phyloP scores from a whole-genome alignment of 2,888 invertebrate genomes.

The Lepidocyrtoides sp. region DNA sequence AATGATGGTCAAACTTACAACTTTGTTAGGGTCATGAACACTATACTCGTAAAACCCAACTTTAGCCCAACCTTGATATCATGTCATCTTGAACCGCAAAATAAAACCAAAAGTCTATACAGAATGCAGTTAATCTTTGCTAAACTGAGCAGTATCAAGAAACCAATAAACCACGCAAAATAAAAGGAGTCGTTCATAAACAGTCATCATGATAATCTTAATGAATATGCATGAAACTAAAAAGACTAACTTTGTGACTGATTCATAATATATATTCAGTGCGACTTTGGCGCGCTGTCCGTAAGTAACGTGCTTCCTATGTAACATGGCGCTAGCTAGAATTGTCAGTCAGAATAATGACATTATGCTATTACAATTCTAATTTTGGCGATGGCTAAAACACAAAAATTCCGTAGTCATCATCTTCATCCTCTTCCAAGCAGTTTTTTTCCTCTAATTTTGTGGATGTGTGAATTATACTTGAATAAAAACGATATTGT shows the following conservation, averaged over 20 bases:
- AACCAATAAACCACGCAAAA: background rate
- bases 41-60: constrained; percentile 41
- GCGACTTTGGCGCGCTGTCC: background rate
- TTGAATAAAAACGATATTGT: constrained; percentile 8
- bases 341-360: background rate
- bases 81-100: constrained; percentile 74
- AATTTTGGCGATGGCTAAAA: constrained; percentile 45
- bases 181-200: background rate
- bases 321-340: background rate
- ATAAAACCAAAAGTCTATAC: background rate
- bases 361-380: background rate
- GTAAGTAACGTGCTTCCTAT: background rate
- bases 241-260: background rate
- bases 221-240: background rate
- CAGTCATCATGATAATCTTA: background rate
- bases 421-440: constrained; percentile 31
- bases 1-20: background rate
- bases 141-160: background rate
- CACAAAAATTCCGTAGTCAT: constrained; percentile 34
- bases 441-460: background rate
- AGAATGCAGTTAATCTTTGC: background rate
- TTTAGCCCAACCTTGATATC: constrained; percentile 62
- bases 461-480: background rate
- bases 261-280: background rate
- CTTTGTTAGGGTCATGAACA: constrained; percentile 67